Conservation (phyloP, 2,888 invertebrate species). For the Agonopterix heracliana region DNA sequence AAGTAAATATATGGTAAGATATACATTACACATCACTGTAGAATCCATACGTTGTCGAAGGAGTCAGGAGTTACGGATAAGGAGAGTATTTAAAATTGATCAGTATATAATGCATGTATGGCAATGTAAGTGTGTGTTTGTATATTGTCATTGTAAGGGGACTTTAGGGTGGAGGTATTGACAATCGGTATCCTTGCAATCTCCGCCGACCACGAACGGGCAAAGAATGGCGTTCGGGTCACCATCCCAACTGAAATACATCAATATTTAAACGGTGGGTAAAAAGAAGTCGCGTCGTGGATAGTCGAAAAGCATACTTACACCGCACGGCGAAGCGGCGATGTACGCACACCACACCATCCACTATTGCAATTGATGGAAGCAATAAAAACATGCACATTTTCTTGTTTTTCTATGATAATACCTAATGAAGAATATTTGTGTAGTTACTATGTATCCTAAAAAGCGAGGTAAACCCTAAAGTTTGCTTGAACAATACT, state of each 20-base stretch:
- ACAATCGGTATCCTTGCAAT: conserved; percentile 70
- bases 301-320: conserved; percentile 53
- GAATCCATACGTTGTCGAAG: conserved; percentile 41
- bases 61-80: conserved; percentile 24
- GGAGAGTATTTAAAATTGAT: conserved; percentile 15
- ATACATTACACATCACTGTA: conserved; percentile 65
- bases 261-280: conserved; percentile 15
- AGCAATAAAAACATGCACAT: conserved; percentile 30
- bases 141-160: conserved; percentile 44
- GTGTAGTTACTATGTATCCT: background rate
- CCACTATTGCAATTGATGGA: conserved; percentile 24
- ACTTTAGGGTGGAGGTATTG: conserved; percentile 63
- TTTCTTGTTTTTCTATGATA: conserved; percentile 35
- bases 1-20: background rate
- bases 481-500: no score
- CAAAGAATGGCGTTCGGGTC: conserved; percentile 70
- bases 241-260: conserved; percentile 63
- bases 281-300: conserved; percentile 20
- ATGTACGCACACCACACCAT: conserved; percentile 46
- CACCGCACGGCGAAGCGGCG: conserved; percentile 40
- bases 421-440: conserved; percentile 15
- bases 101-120: conserved; percentile 22
- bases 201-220: conserved; percentile 67
- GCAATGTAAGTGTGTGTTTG: conserved; percentile 24
- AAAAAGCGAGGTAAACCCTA: no score